Base-by-base conservation (phyloP, 2,113 vertebrate species). In the Balaenoptera acutorostrata region DNA sequence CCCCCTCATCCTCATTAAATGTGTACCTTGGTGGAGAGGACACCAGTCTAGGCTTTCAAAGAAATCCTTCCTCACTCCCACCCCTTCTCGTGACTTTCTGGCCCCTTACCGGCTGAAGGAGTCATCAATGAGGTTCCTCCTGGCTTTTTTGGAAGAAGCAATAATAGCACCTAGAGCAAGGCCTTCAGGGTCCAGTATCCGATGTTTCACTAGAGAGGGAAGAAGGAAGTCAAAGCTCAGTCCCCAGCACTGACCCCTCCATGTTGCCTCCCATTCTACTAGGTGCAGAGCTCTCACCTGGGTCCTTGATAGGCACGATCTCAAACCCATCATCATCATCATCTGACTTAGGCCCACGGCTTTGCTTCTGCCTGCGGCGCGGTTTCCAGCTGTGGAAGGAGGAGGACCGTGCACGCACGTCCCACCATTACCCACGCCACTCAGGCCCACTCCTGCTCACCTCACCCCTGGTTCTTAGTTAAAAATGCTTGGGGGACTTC, bases 231-330 rank as follows among this genome's bases (percentile, higher is more conserved):
- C 49, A 92, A 41, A 97, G 36, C 29, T 69, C 1, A 0, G 3
- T 77, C 41, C 2, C 44, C 36, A 55, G 31, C 25, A 36, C 33
- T 20, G 20, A 77, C 8, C 18, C 6, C 49, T 61, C n/a, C 6
- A 14, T 5, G 9, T 31, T 21, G 12, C n/a, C 52, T 72, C 6
- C 29, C 41, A 8, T 21, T 68, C 77, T 20, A 6, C 39, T 15
- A 29, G 20, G 36, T 21, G 20, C 75, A 55, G 8, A 13, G 33
- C 5, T 17, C 99, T 98, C 96, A 99, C 99, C 99, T 97, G 98
- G 99, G 36, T 99, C 98, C 98, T 99, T 99, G 1, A 99, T 99
- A 64, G 99, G 99, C 97, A 99, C 99, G 14, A 99, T 99, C 96
- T 99, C 99, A 9, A 99, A 99, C 90, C 99, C 98, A 4, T 81